Percentiles rank a stretch among this genome's conserved stretches.
Evolutionary conservation across 2,888 invertebrate genomes (phyloP).

Genomic region (Oxycera nigricornis): DNA sequence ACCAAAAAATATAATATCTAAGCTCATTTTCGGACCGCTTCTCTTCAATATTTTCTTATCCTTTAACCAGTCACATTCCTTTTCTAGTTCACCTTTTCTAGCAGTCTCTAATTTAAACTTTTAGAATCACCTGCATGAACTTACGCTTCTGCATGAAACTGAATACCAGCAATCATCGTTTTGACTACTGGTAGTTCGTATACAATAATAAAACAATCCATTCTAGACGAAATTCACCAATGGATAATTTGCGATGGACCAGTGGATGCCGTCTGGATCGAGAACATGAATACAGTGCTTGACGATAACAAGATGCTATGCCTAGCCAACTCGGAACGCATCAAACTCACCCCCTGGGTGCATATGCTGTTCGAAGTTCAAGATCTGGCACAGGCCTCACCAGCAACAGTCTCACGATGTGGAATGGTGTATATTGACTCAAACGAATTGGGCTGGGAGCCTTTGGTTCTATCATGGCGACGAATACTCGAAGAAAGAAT

Average conservation of each 20-base stretch:
- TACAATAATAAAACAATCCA: too few species aligned
- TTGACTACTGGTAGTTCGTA: too few species aligned
- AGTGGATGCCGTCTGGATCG: slow-evolving; percentile 93
- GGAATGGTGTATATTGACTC: slow-evolving; percentile 94
- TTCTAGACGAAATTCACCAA: slow-evolving; percentile 75
- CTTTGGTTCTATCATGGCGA: slow-evolving; percentile 81
- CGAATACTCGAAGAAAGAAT: slow-evolving; percentile 64
- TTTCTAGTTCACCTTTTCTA: too few species aligned
- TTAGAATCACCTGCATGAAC: too few species aligned
- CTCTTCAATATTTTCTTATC: too few species aligned
- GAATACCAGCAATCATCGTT: too few species aligned
- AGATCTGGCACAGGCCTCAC: slow-evolving; percentile 87
- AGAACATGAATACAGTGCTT: slow-evolving; percentile 90
- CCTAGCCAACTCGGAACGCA: slow-evolving; percentile 88
- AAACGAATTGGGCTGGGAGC: slow-evolving; percentile 80
- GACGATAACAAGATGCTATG: slow-evolving; percentile 95
- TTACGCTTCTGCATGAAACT: too few species aligned
- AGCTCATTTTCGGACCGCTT: too few species aligned
- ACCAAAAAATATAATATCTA: too few species aligned
- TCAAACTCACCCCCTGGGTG: slow-evolving; percentile 86
- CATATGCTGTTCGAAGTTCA: slow-evolving; percentile 89
- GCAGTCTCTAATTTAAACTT: too few species aligned
- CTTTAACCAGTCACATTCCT: too few species aligned
- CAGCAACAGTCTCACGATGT: slow-evolving; percentile 83
- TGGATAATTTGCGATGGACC: slow-evolving; percentile 93